Conservation (phyloP, 2,113 vertebrate species). For the Regulus satrapa region DNA sequence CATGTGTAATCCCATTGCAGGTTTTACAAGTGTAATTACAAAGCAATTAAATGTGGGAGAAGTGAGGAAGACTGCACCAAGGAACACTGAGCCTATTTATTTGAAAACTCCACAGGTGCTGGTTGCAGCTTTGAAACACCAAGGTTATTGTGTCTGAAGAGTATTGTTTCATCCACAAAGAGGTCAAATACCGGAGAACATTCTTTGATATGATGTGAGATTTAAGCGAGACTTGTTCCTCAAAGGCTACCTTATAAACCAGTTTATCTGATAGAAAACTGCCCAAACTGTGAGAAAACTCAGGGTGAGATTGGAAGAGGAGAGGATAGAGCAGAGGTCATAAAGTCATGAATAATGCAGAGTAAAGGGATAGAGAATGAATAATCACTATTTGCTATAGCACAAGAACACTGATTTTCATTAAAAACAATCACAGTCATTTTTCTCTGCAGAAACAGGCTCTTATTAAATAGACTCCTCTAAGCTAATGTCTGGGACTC, state of each 20-base stretch:
- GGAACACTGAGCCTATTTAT: not conserved
- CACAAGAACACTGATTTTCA: not conserved
- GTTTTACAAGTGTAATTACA: constrained; percentile 7
- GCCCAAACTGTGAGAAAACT: not conserved
- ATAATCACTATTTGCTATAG: not conserved
- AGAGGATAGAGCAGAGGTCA: not conserved
- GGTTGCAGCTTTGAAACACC: not conserved
- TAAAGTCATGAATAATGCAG: not conserved
- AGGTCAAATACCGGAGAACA: not conserved
- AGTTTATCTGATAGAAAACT: not conserved
- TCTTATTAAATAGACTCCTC: not conserved
- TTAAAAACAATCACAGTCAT: not conserved
- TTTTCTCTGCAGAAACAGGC: not conserved
- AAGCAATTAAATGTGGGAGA: not conserved
- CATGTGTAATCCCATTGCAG: not conserved
- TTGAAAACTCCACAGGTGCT: constrained; percentile 6
- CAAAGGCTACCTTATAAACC: not conserved
- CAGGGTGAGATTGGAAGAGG: not conserved
- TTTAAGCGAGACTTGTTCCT: constrained; percentile 7
- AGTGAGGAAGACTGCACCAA: not conserved
- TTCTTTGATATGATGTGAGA: not conserved
- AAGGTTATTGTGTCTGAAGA: not conserved
- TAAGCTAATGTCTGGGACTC: not conserved
- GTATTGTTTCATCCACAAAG: not conserved
- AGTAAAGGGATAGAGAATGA: not conserved